Percentiles rank a stretch among this genome's conserved stretches.
Conservation (phyloP, 2,888 invertebrate species). For the Platypus cylindrus region DNA sequence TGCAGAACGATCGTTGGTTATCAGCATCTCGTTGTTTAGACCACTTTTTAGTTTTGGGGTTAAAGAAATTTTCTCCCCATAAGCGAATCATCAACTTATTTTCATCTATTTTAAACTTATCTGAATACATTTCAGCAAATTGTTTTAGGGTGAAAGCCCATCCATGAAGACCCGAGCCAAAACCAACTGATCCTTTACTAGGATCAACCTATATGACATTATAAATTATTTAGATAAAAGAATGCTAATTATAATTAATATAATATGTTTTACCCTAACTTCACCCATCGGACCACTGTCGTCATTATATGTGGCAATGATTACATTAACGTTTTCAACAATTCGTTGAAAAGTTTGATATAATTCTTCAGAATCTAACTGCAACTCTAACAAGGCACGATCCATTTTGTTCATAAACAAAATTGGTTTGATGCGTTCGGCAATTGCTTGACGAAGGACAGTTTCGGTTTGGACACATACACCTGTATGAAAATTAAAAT, state of each 20-base stretch:
- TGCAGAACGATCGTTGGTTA: conserved; percentile 95
- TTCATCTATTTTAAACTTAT: conserved; percentile 96
- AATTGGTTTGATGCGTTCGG: conserved; percentile 99
- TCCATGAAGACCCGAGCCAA: conserved; percentile 98
- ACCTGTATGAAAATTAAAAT: conserved; percentile 45
- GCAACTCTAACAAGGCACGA: conserved; percentile 93
- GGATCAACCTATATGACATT: conserved; percentile 63
- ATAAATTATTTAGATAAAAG: conserved; percentile 1
- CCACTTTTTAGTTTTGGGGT: conserved; percentile 96
- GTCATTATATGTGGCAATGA: conserved; percentile 97
- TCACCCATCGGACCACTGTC: conserved; percentile 99
- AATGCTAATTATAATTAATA: neutral
- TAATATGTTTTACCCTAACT: conserved; percentile 58
- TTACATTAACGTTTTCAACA: conserved; percentile 99
- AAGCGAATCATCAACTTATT: conserved; percentile 89
- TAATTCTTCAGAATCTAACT: conserved; percentile 90
- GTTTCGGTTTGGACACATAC: conserved; percentile 99
- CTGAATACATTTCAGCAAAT: conserved; percentile 97
- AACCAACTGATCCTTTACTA: conserved; percentile 96
- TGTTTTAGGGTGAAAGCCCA: conserved; percentile 99
- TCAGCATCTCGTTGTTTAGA: conserved; percentile 79
- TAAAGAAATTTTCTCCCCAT: conserved; percentile 99
- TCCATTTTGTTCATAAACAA: conserved; percentile 99
- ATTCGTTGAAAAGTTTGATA: conserved; percentile 99
- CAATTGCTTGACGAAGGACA: conserved; percentile 98